Evolutionary conservation across 1,140 invertebrate species (phyloP), one percentile per base, ranked within the genome.

Genomic region (Drosophila ficusphila): DNA sequence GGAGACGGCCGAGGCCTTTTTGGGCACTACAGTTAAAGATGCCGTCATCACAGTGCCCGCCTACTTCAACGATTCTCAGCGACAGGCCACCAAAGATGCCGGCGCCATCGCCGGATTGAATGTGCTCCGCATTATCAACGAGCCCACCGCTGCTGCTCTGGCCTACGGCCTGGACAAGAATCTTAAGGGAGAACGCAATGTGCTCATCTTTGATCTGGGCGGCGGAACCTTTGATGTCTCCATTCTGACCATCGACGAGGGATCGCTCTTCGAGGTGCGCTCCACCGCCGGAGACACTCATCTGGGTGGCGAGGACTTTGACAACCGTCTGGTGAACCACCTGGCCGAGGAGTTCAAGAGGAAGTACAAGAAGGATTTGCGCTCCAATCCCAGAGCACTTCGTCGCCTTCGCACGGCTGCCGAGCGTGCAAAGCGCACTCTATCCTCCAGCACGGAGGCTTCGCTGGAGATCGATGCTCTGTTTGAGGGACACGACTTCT

Each of bases 191-290:
- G 94, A 95, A 61, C 94, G 94, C 67, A 95, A 95, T 74, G 94
- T 96, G 0, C 91, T 95, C 0, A 95, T 96, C 47, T 96, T 95
- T 62, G 95, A 96, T 83, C 91, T 96, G 16, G 95, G 95, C 4
- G 95, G 95, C 39, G 95, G 95, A 11, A 95, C 95, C 29, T 96
- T 96, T 67, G 97, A 98, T 92, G 97, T 98, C 0, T 98, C 97
- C 8, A 94, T 98, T 47, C 91, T 98, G 2, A 94, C 95, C 33
- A 97, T 98, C 90, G 95, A 96, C 65, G 96, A 97, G 91, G 97
- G 97, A 6, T 95, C 95, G 0, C 81, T 95, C n/a, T 96, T 95
- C 82, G 94, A 97, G 93, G 96, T 97, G 0, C 94, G 94, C 85
- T 93, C 96, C 0, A 97, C 96, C 3, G 95, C 95, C 1, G 95